A percentile compares a stretch with the other conserved stretches of the same genome.
phyloP scores from a whole-genome alignment of 2,113 vertebrate genomes.

The Limanda limanda region DNA sequence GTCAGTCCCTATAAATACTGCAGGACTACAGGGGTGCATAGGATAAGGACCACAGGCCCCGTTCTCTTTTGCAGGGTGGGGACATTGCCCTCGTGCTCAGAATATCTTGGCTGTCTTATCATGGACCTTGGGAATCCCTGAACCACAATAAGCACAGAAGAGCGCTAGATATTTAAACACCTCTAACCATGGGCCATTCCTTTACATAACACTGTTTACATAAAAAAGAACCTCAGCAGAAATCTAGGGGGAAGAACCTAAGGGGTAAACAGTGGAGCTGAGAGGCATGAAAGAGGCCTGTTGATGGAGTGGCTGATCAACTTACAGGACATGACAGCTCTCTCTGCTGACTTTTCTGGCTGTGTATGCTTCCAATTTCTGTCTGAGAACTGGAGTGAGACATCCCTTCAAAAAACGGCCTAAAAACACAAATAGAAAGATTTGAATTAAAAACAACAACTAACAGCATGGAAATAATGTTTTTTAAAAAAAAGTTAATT shows the following conservation, averaged over 20 bases:
- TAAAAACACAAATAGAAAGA: constrained; percentile 54
- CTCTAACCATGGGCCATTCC: constrained; percentile 14
- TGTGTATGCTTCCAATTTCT: constrained; percentile 83
- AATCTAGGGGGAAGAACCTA: constrained; percentile 12
- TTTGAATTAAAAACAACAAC: background rate
- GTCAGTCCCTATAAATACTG: constrained; percentile 73
- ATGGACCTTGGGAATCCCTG: constrained; percentile 57
- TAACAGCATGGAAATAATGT: background rate
- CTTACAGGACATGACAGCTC: constrained; percentile 78
- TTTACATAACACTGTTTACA: constrained; percentile 58
- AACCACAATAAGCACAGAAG: constrained; percentile 33
- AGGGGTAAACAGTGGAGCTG: constrained; percentile 25
- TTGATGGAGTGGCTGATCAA: constrained; percentile 38
- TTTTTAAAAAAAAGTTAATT: no score
- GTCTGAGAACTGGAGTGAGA: constrained; percentile 87
- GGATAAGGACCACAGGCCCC: constrained; percentile 33
- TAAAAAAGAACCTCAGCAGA: constrained; percentile 23
- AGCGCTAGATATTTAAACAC: constrained; percentile 43
- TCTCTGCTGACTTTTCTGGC: constrained; percentile 79
- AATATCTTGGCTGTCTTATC: constrained; percentile 43
- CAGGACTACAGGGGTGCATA: constrained; percentile 38
- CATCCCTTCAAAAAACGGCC: constrained; percentile 86
- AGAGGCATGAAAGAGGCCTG: constrained; percentile 26
- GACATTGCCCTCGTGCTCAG: constrained; percentile 51
- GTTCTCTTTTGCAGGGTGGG: constrained; percentile 5